phyloP scores from a whole-genome alignment of 2,797 vertebrate species.

The Parambassis ranga region DNA sequence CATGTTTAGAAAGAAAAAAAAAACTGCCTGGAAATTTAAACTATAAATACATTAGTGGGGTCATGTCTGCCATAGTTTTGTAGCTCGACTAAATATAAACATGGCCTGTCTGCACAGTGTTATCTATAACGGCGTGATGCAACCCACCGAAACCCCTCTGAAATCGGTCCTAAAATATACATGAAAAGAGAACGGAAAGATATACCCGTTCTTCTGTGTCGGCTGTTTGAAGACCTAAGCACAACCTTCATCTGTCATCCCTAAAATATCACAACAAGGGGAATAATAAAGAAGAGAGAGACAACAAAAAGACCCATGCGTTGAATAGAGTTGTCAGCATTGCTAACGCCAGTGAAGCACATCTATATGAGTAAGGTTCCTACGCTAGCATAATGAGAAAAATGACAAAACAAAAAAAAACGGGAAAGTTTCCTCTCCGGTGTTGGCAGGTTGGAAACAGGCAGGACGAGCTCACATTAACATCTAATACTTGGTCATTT shows the following conservation, averaged over 20 bases:
- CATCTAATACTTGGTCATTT: constrained; percentile 55
- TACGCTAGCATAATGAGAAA: background rate
- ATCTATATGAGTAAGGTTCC: constrained; percentile 29
- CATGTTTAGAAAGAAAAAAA: constrained; percentile 17
- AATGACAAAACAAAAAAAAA: constrained; percentile 30
- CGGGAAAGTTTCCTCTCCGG: constrained; percentile 37
- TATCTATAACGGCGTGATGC: constrained; percentile 63
- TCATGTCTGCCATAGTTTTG: constrained; percentile 60
- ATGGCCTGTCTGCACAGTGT: constrained; percentile 51
- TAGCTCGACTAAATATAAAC: constrained; percentile 77
- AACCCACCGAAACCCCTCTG: constrained; percentile 74
- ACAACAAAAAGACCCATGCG: constrained; percentile 6
- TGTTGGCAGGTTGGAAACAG: constrained; percentile 52
- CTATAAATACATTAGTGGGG: constrained; percentile 69
- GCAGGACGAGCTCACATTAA: constrained; percentile 54
- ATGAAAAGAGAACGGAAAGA: constrained; percentile 67
- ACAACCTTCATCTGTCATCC: constrained; percentile 59
- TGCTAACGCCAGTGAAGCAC: constrained; percentile 7
- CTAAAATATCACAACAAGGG: constrained; percentile 51
- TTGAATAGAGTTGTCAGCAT: constrained; percentile 34
- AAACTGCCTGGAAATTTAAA: constrained; percentile 44
- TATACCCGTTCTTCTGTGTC: constrained; percentile 45
- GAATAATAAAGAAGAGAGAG: constrained; percentile 16
- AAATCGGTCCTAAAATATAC: constrained; percentile 77
- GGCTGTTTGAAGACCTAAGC: constrained; percentile 55